A percentile compares a stretch with the other conserved stretches of the same genome.
Evolutionary conservation across 2,797 vertebrate species (phyloP).

Genomic region (Poecilia picta): DNA sequence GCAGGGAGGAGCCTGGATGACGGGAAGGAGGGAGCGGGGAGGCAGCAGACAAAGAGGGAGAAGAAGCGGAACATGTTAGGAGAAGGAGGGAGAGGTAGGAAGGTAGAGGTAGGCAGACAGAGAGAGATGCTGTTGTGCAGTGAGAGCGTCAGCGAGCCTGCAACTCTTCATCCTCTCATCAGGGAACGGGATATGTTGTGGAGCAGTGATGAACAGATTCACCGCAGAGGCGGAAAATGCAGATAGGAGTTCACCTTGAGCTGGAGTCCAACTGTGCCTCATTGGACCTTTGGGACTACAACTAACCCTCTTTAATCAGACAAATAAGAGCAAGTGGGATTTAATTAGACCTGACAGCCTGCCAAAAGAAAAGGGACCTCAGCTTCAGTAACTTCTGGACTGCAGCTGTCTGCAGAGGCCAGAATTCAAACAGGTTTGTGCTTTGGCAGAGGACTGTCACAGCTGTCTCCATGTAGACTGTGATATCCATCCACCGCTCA

Average conservation of each 20-base stretch:
- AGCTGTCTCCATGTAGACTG: slow-evolving; percentile 21
- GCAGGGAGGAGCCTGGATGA: slow-evolving; percentile 48
- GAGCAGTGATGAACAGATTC: slow-evolving; percentile 43
- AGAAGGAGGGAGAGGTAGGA: slow-evolving; percentile 62
- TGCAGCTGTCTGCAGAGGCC: slow-evolving; percentile 17
- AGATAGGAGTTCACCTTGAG: slow-evolving; percentile 75
- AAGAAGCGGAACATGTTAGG: slow-evolving; percentile 62
- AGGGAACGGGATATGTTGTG: slow-evolving; percentile 32
- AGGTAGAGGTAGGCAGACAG: slow-evolving; percentile 49
- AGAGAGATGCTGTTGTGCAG: slow-evolving; percentile 66
- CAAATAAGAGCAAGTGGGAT: slow-evolving; percentile 21
- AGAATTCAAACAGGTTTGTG: slow-evolving; percentile 40
- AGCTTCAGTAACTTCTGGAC: slow-evolving; percentile 43
- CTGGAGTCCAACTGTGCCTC: slow-evolving; percentile 44
- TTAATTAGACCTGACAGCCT: slow-evolving; percentile 19
- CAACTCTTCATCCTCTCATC: slow-evolving; percentile 46
- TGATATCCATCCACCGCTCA: slow-evolving; percentile 28
- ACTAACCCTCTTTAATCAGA: slow-evolving; percentile 35
- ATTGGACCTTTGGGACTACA: slow-evolving; percentile 63
- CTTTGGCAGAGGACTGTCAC: slow-evolving; percentile 33
- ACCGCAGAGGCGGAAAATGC: slow-evolving; percentile 51
- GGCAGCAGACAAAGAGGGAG: slow-evolving; percentile 67
- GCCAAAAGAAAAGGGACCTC: slow-evolving; percentile 13
- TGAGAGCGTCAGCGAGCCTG: slow-evolving; percentile 49
- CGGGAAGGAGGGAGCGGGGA: slow-evolving; percentile 64